These are phyloP conservation scores for Dynastes tityus DNA, from an alignment of 2,888 invertebrate species.

Conservation along the genomic window DNA sequence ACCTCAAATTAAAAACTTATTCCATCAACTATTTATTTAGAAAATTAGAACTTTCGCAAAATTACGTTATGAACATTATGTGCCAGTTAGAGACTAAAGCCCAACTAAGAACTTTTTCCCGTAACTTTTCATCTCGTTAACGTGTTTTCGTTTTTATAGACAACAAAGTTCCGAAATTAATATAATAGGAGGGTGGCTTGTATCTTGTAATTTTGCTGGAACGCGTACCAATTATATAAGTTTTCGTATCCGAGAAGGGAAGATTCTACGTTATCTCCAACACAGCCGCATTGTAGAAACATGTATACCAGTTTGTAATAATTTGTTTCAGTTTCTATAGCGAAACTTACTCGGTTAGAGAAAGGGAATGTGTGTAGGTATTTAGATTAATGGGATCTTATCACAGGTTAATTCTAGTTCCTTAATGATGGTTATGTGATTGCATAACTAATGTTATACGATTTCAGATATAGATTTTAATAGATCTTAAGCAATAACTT, in stretches of 20 bases:
- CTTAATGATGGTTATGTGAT: too few species aligned
- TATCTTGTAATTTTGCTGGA: conserved; percentile 39
- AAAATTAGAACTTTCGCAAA: background rate
- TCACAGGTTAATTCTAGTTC: too few species aligned
- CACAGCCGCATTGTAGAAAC: background rate
- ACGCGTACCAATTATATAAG: conserved; percentile 47
- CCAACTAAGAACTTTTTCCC: conserved; percentile 6
- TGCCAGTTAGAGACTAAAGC: background rate
- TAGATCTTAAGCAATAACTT: too few species aligned
- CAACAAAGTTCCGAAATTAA: conserved; percentile 40
- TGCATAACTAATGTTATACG: too few species aligned
- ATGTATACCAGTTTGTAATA: conserved; percentile 13
- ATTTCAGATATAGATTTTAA: too few species aligned
- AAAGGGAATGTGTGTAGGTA: background rate
- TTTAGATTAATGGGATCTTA: background rate
- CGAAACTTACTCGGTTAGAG: background rate
- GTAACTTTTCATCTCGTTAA: conserved; percentile 23
- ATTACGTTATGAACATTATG: background rate
- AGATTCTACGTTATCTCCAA: background rate
- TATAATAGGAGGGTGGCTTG: conserved; percentile 30
- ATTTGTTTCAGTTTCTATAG: conserved; percentile 9
- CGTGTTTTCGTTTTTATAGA: conserved; percentile 16
- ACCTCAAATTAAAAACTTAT: too few species aligned
- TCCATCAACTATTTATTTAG: too few species aligned
- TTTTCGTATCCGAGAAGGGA: conserved; percentile 6